Percentiles rank a stretch among this genome's conserved stretches.
phyloP scores from a whole-genome alignment of 2,888 invertebrate species.

The Cataglyphis altisquamis region DNA sequence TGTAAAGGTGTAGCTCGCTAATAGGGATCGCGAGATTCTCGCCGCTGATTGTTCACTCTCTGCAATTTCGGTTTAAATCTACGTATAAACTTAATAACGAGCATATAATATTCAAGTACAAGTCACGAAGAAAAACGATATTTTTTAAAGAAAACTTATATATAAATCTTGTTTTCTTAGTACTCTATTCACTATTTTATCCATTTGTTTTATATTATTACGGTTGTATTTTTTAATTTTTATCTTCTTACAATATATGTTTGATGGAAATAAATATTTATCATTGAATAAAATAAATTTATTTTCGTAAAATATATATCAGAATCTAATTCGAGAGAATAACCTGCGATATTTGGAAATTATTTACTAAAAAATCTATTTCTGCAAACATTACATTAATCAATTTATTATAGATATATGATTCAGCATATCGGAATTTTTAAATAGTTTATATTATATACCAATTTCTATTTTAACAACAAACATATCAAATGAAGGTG shows the following conservation, averaged over 20 bases:
- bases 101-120: not conserved
- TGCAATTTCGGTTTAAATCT: constrained; percentile 37
- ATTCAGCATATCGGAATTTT: not conserved
- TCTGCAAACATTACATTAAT: not conserved
- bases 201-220: not conserved
- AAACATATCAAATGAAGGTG: not conserved
- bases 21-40: constrained; percentile 38
- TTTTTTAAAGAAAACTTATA: not conserved
- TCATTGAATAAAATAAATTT: not conserved
- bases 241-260: not conserved
- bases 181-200: not conserved
- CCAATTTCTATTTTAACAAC: not conserved
- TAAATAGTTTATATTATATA: not conserved
- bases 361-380: constrained; percentile 3
- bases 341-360: not conserved
- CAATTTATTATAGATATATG: not conserved
- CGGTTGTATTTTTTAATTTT: not conserved
- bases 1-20: constrained; percentile 37
- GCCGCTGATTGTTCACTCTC: constrained; percentile 22
- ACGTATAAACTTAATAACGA: not conserved
- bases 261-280: not conserved
- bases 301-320: not conserved
- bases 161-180: not conserved
- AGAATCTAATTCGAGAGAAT: not conserved
- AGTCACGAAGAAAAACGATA: not conserved